These are phyloP conservation scores for Pycnomerus fuliginosus DNA, from an alignment of 2,888 invertebrate genomes.

Conservation along the genomic window DNA sequence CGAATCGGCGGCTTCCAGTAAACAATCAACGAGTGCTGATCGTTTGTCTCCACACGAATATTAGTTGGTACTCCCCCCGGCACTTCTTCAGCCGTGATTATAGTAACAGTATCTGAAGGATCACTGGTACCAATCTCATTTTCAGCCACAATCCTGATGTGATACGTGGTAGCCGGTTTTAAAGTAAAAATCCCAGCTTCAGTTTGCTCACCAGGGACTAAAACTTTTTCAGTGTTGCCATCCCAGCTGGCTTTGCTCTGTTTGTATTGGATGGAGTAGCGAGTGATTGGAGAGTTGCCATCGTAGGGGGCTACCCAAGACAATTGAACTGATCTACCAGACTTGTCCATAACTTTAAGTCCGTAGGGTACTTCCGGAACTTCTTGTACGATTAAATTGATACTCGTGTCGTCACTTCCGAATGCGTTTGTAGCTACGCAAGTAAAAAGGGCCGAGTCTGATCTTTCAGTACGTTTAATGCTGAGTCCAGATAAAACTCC, in stretches of 20 bases:
- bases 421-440: conserved; percentile 93
- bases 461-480: conserved; percentile 84
- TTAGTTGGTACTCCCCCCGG: conserved; percentile 72
- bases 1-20: conserved; percentile 89
- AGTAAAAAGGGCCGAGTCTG: conserved; percentile 86
- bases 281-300: conserved; percentile 84
- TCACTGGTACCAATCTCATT: conserved; percentile 92
- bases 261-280: conserved; percentile 87
- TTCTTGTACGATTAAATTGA: conserved; percentile 93
- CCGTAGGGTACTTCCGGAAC: conserved; percentile 88
- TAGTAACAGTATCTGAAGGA: conserved; percentile 89
- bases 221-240: conserved; percentile 80
- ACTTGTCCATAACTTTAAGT: conserved; percentile 84
- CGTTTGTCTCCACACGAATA: conserved; percentile 82
- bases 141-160: conserved; percentile 89
- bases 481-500: conserved; percentile 87
- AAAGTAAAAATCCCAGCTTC: conserved; percentile 88
- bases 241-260: conserved; percentile 81
- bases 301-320: conserved; percentile 93
- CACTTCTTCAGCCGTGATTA: conserved; percentile 93
- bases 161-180: conserved; percentile 89
- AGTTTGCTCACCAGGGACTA: conserved; percentile 86
- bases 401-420: conserved; percentile 92
- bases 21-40: conserved; percentile 83
- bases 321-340: conserved; percentile 84